A percentile compares a stretch with the other conserved stretches of the same genome.
phyloP scores from a whole-genome alignment of 2,888 invertebrate species.

The Zonitis immaculata region DNA sequence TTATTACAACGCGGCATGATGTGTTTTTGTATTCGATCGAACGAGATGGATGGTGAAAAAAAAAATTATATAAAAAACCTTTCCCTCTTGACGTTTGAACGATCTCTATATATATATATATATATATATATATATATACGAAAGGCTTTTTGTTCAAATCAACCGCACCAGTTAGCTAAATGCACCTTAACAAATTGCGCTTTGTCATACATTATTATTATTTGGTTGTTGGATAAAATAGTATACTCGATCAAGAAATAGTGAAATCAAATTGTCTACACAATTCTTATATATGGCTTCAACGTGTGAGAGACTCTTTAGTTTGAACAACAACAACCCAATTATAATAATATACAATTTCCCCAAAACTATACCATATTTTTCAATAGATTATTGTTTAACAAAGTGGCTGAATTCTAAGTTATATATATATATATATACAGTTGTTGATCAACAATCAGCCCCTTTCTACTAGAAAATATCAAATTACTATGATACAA shows the following conservation, averaged over 20 bases:
- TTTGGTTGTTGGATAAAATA: too few relatives aligned
- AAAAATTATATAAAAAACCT: conserved; percentile 11
- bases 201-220: neutral
- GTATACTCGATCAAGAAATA: too few relatives aligned
- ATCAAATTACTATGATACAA: conserved; percentile 17
- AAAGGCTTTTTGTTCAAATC: conserved; percentile 32
- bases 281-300: too few relatives aligned
- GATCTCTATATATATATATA: too few relatives aligned
- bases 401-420: conserved; percentile 12
- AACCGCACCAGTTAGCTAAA: conserved; percentile 32
- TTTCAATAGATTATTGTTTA: conserved; percentile 5
- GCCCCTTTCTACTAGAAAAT: conserved; percentile 17
- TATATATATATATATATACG: too few relatives aligned
- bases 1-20: conserved; percentile 31
- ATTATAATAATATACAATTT: neutral
- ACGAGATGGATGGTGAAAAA: neutral
- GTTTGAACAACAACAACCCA: neutral
- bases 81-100: conserved; percentile 26
- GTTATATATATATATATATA: neutral
- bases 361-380: too few relatives aligned
- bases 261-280: too few relatives aligned
- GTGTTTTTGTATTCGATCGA: conserved; percentile 18
- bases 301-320: too few relatives aligned
- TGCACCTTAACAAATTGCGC: conserved; percentile 23
- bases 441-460: conserved; percentile 15